Percentiles rank a stretch among this genome's conserved stretches.
Evolutionary conservation across 2,888 invertebrate genomes (phyloP).

Genomic region (Stenurella melanura): DNA sequence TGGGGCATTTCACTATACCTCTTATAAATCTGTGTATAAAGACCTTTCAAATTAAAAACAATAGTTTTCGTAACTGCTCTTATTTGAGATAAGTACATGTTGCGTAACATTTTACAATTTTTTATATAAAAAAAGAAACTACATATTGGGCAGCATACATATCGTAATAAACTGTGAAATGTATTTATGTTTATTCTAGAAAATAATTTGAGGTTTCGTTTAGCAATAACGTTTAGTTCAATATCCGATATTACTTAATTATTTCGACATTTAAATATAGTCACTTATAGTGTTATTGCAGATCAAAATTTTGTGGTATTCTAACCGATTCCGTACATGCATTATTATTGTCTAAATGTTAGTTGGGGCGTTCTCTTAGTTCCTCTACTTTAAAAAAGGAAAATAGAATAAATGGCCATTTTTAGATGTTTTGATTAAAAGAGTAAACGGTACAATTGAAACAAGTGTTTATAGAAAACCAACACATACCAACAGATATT

Average conservation of each 20-base stretch:
- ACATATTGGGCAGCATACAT: not conserved
- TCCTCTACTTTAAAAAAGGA: no score
- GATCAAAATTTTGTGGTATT: not conserved
- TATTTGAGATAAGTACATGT: not conserved
- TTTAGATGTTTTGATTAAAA: no score
- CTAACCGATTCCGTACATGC: not conserved
- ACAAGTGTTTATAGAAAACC: no score
- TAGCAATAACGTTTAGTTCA: not conserved
- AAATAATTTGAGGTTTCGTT: slow-evolving; percentile 3
- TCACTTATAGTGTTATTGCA: not conserved
- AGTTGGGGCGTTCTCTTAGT: no score
- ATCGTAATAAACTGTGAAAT: not conserved
- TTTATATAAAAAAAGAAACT: not conserved
- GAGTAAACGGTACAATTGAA: no score
- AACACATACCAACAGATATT: no score
- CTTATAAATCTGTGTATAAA: no score
- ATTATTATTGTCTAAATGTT: no score
- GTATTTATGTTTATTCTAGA: not conserved
- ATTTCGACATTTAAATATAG: not conserved
- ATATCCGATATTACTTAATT: slow-evolving; percentile 10
- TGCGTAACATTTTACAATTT: not conserved
- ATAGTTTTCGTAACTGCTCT: not conserved
- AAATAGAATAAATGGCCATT: no score
- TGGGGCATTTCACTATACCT: no score
- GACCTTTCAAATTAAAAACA: no score